Evolutionary conservation across 2,888 invertebrate species (phyloP).

Genomic region (Lingula anatina): DNA sequence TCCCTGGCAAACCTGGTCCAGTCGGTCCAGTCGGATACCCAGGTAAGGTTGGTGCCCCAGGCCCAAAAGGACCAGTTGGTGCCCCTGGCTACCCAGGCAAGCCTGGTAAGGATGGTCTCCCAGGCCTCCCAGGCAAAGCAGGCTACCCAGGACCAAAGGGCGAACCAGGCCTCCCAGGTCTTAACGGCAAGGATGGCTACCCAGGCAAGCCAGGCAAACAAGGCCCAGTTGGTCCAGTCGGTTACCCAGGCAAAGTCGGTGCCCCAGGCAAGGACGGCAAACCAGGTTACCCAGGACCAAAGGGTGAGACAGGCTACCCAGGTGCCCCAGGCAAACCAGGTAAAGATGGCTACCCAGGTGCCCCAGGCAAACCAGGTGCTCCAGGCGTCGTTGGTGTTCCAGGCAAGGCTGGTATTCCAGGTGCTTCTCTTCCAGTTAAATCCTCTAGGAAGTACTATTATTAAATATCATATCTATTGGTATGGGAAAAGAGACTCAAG

Average conservation of each 20-base stretch:
- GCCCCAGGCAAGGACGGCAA: conserved; percentile 1
- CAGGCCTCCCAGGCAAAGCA: conserved; percentile 6
- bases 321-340: no score
- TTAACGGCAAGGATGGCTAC: not conserved
- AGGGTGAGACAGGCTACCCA: conserved; percentile 2
- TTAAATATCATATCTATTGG: no score
- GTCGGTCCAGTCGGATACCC: no score
- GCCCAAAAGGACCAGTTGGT: conserved; percentile 1
- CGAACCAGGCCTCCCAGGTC: not conserved
- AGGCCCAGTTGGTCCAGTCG: conserved; percentile 3
- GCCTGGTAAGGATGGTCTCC: no score
- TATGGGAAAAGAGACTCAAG: no score
- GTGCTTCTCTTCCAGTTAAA: no score
- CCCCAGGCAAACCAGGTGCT: no score
- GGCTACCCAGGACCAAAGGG: conserved; percentile 5
- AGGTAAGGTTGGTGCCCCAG: no score
- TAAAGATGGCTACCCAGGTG: no score
- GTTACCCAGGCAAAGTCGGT: conserved; percentile 1
- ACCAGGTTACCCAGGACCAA: not conserved
- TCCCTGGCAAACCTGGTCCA: conserved; percentile 1
- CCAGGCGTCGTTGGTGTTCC: no score
- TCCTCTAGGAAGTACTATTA: no score
- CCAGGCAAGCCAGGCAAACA: conserved; percentile 1
- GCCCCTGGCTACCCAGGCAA: conserved; percentile 1
- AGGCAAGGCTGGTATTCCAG: no score